phyloP scores from a whole-genome alignment of 2,113 vertebrate species.

The Acanthisitta chloris region DNA sequence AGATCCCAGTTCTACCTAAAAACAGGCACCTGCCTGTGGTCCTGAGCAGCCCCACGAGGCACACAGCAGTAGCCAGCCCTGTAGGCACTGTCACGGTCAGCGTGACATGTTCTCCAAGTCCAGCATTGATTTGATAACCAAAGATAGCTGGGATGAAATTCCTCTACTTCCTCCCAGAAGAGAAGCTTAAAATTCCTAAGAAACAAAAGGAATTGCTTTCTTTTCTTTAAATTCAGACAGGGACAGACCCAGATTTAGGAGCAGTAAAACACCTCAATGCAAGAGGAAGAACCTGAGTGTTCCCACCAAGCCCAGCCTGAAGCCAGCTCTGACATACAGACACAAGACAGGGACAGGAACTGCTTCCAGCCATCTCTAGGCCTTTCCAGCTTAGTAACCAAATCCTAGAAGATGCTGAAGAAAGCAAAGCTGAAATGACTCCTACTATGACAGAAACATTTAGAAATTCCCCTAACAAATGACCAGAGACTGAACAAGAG shows the following conservation, averaged over 20 bases:
- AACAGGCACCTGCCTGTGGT: neutral
- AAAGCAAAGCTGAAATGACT: neutral
- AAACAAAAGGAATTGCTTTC: neutral
- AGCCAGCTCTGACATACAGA: neutral
- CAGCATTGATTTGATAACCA: neutral
- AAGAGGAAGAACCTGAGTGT: neutral
- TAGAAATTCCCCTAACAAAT: neutral
- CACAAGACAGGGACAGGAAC: neutral
- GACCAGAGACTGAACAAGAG: neutral
- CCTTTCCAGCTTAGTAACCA: neutral
- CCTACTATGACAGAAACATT: neutral
- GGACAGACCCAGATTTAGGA: neutral
- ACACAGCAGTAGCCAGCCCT: neutral
- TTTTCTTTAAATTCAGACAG: neutral
- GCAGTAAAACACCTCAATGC: neutral
- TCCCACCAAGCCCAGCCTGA: neutral
- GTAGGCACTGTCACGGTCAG: neutral
- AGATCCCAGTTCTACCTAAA: neutral
- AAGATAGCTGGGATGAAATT: neutral
- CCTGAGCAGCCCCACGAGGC: neutral
- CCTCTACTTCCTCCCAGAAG: neutral
- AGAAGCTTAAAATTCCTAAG: neutral
- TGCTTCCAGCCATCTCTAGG: neutral
- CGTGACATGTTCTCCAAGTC: neutral
- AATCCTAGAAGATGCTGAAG: neutral